Conservation (phyloP, 2,888 invertebrate genomes). For the Drosophila nigritarsus region DNA sequence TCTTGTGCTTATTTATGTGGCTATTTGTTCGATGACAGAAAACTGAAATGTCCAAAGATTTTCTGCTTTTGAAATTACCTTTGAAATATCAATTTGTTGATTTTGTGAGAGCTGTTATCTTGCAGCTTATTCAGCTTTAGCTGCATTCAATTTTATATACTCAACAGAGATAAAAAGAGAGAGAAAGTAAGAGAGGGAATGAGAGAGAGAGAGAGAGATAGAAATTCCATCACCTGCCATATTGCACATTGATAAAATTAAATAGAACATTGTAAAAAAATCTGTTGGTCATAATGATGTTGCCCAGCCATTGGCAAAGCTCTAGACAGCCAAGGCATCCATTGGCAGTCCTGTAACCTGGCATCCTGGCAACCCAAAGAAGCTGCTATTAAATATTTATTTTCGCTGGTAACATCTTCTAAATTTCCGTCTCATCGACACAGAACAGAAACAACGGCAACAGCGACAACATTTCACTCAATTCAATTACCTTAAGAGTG, state of each 20-base stretch:
- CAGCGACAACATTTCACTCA: conserved; percentile 77
- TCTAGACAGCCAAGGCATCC: not conserved
- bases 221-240: conserved; percentile 34
- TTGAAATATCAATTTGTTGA: conserved; percentile 34
- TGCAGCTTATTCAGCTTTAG: conserved; percentile 29
- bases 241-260: conserved; percentile 69
- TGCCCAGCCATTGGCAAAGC: conserved; percentile 35
- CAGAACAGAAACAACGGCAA: conserved; percentile 27
- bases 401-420: conserved; percentile 49
- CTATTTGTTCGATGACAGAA: not conserved
- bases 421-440: conserved; percentile 75
- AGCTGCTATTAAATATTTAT: conserved; percentile 73
- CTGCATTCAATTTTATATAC: conserved; percentile 61
- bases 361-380: conserved; percentile 46
- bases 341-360: not conserved
- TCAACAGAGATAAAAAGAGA: conserved; percentile 1
- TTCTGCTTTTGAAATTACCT: conserved; percentile 3
- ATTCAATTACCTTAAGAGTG: conserved; percentile 84
- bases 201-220: not conserved
- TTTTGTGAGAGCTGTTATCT: conserved; percentile 26
- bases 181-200: not conserved
- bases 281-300: conserved; percentile 73
- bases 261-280: conserved; percentile 75
- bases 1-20: not conserved
- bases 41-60: not conserved